phyloP scores from a whole-genome alignment of 1,140 invertebrate genomes.

The Zaprionus lachaisei region DNA sequence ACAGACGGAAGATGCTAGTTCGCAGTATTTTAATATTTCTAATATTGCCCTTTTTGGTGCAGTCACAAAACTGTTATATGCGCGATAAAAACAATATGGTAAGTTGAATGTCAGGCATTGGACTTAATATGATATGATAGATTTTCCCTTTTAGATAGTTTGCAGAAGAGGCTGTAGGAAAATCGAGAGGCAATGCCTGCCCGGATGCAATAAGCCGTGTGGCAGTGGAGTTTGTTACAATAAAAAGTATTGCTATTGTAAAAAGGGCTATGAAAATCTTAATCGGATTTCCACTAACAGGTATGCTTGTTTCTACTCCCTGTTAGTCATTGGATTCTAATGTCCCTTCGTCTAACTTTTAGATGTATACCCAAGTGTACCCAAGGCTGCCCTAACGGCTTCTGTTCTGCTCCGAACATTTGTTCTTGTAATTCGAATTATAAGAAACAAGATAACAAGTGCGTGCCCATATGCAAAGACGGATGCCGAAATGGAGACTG shows the following conservation, averaged over 20 bases:
- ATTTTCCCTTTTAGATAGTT: not conserved
- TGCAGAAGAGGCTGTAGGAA: slow-evolving; percentile 38
- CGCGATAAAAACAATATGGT: not conserved
- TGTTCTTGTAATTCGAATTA: slow-evolving; percentile 73
- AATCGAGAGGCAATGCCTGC: not conserved
- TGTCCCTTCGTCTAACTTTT: not conserved
- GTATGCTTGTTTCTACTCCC: slow-evolving; percentile 15
- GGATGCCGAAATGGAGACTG: slow-evolving; percentile 39
- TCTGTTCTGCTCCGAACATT: slow-evolving; percentile 51
- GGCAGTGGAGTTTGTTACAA: slow-evolving; percentile 31
- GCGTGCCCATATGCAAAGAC: slow-evolving; percentile 34
- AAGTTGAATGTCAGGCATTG: not conserved
- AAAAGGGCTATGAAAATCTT: slow-evolving; percentile 31
- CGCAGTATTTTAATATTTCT: slow-evolving; percentile 33
- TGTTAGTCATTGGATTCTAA: not conserved
- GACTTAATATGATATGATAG: not conserved
- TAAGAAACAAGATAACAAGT: slow-evolving; percentile 83
- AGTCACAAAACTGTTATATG: not conserved
- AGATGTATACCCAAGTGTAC: slow-evolving; percentile 56
- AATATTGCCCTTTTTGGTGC: slow-evolving; percentile 16
- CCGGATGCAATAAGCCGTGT: slow-evolving; percentile 17
- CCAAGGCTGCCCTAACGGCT: slow-evolving; percentile 53
- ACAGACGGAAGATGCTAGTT: slow-evolving; percentile 42
- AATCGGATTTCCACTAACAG: slow-evolving; percentile 24
- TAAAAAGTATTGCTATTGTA: slow-evolving; percentile 46